Base-by-base conservation (phyloP, 2,888 invertebrate species). In the Lasius fuliginosus region DNA sequence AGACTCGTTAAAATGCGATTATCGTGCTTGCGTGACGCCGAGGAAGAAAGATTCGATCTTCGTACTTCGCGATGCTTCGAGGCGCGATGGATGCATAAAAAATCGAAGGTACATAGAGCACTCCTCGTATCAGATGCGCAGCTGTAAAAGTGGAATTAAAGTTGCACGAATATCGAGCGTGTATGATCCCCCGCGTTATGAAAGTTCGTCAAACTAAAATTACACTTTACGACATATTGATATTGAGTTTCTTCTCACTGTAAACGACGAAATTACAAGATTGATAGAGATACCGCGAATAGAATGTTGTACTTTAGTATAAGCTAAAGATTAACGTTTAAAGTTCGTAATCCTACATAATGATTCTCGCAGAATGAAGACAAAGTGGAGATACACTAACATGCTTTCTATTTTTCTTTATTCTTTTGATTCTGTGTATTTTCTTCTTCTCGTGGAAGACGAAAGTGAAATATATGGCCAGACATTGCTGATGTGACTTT, bases 191-290 rank as follows among this genome's bases (percentile, higher is more conserved):
- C 23, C 49, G 58, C 18, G 33, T 76, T 65, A 65, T 15, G 1
- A 27, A 40, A 56, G 68, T 67, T 77, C 76, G 40, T 64, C 65
- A 65, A 75, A 75, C 75, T 75, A 49, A 77, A 67, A 74, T 74
- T 82, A 64, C 64, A 62, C 42, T 62, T 40, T 74, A 40, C 40
- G 42, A 60, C 27, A 58, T 36, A 62, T 74, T 40, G n/a, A 53
- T 53, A 53, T 53, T 53, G 53, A 53, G 53, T 53, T 12, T 64
- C 23, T 2, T 86, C 85, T 88, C 83, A 49, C 82, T 82, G 68
- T 86, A 83, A 67, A 85, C 83, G 81, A 62, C 83, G 81, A 79
- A 12, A 56, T 64, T 42, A 9, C 11, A 46, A 69, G 30, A 79
- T 46, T 46, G 67, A 60, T 60, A 71, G 12, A 30, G 4, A 1